Evolutionary conservation across 2,113 vertebrate species (phyloP).

Genomic region (Myotis lucifugus): DNA sequence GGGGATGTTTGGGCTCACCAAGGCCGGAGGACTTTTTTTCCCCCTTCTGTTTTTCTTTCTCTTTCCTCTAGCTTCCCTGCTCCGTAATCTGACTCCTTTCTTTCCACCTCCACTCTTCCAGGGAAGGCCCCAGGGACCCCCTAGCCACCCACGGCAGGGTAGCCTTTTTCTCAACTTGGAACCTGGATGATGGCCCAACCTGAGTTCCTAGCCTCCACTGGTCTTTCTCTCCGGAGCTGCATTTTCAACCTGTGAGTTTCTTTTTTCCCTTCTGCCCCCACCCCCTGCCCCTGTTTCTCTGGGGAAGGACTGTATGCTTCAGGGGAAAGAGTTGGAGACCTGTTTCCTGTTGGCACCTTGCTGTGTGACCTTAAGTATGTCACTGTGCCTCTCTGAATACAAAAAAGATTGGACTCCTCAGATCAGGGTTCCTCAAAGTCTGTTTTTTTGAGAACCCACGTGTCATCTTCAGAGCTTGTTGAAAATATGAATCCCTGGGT

Average conservation of each 20-base stretch:
- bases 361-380: constrained; percentile 30
- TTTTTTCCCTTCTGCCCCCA: neutral
- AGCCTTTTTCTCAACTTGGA: neutral
- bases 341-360: neutral
- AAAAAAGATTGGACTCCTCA: neutral
- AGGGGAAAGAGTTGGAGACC: neutral
- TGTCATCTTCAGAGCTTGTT: neutral
- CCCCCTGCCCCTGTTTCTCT: neutral
- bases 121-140: neutral
- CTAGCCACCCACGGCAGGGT: neutral
- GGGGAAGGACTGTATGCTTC: neutral
- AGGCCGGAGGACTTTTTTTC: constrained; percentile 56
- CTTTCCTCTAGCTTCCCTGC: neutral
- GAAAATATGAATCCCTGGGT: neutral
- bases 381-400: neutral
- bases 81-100: neutral
- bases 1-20: constrained; percentile 82
- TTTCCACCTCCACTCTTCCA: rapidly evolving
- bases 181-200: neutral
- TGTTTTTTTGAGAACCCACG: neutral
- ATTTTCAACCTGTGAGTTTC: neutral
- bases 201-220: neutral
- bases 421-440: neutral
- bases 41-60: constrained; percentile 21
- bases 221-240: neutral